phyloP scores from a whole-genome alignment of 2,888 invertebrate genomes.

The Pachymerium ferrugineum region DNA sequence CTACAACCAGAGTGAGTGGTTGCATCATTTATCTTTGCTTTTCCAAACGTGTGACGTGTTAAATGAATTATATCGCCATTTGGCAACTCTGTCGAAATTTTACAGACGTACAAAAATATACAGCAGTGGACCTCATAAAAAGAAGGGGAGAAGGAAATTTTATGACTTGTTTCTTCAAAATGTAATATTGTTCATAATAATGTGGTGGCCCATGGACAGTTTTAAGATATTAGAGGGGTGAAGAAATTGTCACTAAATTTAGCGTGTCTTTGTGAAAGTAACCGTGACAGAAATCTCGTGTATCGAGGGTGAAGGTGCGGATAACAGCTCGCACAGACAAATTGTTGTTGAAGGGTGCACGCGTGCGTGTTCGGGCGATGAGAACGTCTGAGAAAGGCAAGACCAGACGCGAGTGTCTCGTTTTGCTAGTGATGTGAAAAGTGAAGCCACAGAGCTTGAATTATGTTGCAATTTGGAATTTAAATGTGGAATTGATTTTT shows the following conservation, averaged over 20 bases:
- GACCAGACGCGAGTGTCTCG: neutral
- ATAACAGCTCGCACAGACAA: neutral
- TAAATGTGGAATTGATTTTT: neutral
- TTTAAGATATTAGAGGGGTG: neutral
- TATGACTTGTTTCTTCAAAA: neutral
- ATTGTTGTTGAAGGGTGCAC: neutral
- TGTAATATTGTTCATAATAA: neutral
- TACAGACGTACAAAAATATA: neutral
- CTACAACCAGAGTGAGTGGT: neutral
- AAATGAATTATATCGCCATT: neutral
- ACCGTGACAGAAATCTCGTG: neutral
- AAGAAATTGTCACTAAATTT: neutral
- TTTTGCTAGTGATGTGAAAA: neutral
- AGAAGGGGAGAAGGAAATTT: neutral
- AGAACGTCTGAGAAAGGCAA: neutral
- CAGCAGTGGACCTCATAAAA: neutral
- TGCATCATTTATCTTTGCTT: neutral
- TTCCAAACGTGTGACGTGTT: neutral
- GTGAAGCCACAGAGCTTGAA: neutral
- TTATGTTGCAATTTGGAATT: neutral
- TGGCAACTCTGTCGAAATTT: neutral
- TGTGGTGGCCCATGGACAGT: neutral
- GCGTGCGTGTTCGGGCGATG: neutral
- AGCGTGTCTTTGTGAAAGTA: neutral
- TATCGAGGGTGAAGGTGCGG: neutral